Conservation (phyloP, 2,797 vertebrate species). For the Cheirogaleus major region DNA sequence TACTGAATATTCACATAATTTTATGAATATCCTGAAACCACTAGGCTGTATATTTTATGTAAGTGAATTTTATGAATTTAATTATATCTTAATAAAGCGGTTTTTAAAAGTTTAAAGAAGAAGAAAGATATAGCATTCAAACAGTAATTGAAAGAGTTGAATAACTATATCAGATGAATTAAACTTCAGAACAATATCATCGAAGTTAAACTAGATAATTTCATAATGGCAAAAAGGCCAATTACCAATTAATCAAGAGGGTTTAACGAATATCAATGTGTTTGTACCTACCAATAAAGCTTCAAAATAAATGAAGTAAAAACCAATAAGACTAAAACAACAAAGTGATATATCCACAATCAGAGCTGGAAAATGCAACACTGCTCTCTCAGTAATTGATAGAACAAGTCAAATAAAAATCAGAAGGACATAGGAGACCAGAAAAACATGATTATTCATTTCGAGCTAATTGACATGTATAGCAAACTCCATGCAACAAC, state of each 20-base stretch:
- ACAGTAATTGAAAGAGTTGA: not conserved
- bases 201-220: not conserved
- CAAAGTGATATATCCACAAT: no score
- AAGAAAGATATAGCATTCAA: not conserved
- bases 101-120: not conserved
- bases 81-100: not conserved
- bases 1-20: not conserved
- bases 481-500: not conserved
- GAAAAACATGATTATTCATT: not conserved
- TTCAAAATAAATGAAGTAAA: no score
- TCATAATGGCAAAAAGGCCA: not conserved
- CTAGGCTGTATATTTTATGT: not conserved
- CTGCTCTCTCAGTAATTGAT: no score
- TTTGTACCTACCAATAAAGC: no score
- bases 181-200: not conserved
- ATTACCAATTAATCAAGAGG: no score
- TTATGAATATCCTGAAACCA: not conserved
- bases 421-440: not conserved
- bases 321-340: no score
- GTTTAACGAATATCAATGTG: no score
- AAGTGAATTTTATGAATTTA: not conserved
- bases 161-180: not conserved
- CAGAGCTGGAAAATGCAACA: no score
- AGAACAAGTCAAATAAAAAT: not conserved
- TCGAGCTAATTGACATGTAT: not conserved